Base-by-base conservation (phyloP, 2,888 invertebrate genomes). In the Biston stratarius region DNA sequence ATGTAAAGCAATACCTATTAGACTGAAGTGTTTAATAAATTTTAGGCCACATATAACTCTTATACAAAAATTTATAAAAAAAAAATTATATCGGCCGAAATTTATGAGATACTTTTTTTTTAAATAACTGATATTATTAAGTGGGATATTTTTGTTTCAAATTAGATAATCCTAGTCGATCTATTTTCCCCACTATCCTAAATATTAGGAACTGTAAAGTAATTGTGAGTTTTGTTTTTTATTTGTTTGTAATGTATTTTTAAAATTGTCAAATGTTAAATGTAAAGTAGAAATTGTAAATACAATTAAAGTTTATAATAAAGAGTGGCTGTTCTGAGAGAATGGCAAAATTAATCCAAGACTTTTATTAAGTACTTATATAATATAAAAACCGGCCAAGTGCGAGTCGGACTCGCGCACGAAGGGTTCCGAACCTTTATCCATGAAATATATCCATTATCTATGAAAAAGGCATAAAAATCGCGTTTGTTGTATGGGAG, bases 221-320 rank as follows among this genome's bases (percentile, higher is more conserved):
- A 78, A 83, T 86, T 83, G 78, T 84, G 83, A 89, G 89, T 89
- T 91, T 90, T 92, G 88, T 92, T 91, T 93, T 92, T 88, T 83
- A 83, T 86, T 90, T 89, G 87, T 91, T 92, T 93, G 91, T 87
- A 91, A 90, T 92, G 93, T 94, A 92, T 92, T 93, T 93, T 92
- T 90, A 92, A 88, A 90, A 91, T 93, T 93, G 92, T 90, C 86
- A 82, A 89, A 90, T 91, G 90, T 89, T 91, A 91, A 84, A 91
- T 93, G 93, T 92, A 92, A 93, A 92, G 94, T 94, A 94, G 94
- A 91, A 93, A 92, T 90, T 94, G 93, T 92, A 94, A 90, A 93
- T 93, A 93, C 83, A 92, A 88, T 92, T 93, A 94, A 94, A 93
- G 94, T 93, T 94, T 94, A 93, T 94, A 91, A 94, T 94, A 94